Percentiles rank a stretch among this genome's conserved stretches.
These are phyloP conservation scores for Chrysaora quinquecirrha DNA, from an alignment of 30 jellyfish, hydroid and myxozoan species.

Conservation along the genomic window DNA sequence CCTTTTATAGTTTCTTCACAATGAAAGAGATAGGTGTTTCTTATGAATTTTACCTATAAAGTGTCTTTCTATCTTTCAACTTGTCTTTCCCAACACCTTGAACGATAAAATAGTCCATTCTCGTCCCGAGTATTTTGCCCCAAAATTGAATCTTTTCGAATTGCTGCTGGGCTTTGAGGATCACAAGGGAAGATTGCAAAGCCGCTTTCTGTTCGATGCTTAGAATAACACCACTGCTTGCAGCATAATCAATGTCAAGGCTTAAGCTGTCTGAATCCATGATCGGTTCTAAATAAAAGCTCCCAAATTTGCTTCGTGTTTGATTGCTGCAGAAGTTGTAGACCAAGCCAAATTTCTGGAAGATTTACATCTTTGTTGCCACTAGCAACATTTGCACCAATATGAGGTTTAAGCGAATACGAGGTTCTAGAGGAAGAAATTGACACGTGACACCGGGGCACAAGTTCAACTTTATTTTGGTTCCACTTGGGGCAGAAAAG, in stretches of 20 bases:
- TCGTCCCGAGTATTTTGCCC: slow-evolving; percentile 84
- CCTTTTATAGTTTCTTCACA: too few species aligned
- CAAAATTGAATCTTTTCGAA: slow-evolving; percentile 69
- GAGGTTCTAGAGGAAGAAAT: background rate
- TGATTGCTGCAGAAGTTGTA: too few species aligned
- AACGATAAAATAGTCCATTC: slow-evolving; percentile 79
- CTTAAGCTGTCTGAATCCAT: slow-evolving; percentile 79
- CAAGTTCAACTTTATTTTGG: too few species aligned
- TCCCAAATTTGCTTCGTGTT: background rate
- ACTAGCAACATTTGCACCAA: slow-evolving; percentile 8
- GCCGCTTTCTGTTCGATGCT: slow-evolving; percentile 97
- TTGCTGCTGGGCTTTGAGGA: slow-evolving; percentile 80
- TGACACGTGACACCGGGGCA: too few species aligned
- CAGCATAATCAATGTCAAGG: slow-evolving; percentile 76
- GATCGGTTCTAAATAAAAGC: background rate
- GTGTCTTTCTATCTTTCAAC: slow-evolving; percentile 70
- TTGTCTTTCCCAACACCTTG: slow-evolving; percentile 95
- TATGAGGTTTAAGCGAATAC: background rate
- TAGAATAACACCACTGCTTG: slow-evolving; percentile 89
- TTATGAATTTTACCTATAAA: too few species aligned
- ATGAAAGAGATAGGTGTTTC: too few species aligned
- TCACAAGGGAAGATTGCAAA: slow-evolving; percentile 77
- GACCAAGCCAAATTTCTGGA: too few species aligned
- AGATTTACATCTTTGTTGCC: slow-evolving; percentile 29
- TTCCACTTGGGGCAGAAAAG: too few species aligned